These are phyloP conservation scores for Gopherus flavomarginatus DNA, from an alignment of 2,113 vertebrate species.

Conservation along the genomic window DNA sequence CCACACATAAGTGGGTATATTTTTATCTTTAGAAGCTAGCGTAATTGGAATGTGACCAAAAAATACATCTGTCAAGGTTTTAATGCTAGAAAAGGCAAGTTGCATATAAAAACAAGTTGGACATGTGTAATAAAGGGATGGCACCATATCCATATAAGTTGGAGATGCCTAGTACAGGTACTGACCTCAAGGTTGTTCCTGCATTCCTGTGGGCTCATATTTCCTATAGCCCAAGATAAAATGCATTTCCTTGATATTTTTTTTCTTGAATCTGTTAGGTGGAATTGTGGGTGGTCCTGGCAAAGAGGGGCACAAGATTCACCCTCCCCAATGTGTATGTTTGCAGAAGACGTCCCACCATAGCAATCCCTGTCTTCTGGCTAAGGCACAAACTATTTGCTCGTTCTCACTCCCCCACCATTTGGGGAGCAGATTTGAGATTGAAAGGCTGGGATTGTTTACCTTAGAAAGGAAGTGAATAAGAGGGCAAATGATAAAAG, in stretches of 20 bases:
- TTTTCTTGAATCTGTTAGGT: not conserved
- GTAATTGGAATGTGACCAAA: not conserved
- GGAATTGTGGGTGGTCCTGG: not conserved
- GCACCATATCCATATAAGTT: not conserved
- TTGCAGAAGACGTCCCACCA: not conserved
- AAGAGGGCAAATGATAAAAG: not conserved
- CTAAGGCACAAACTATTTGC: not conserved
- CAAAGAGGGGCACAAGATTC: not conserved
- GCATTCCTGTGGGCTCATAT: not conserved
- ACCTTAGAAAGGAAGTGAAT: not conserved
- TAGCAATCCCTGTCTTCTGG: not conserved
- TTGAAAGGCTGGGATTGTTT: not conserved
- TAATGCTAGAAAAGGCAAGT: not conserved
- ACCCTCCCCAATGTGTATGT: not conserved
- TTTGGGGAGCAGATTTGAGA: not conserved
- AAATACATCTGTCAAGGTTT: not conserved
- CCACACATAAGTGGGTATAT: not conserved
- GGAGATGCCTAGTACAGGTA: not conserved
- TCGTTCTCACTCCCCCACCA: not conserved
- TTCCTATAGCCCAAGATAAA: not conserved
- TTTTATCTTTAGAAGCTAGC: not conserved
- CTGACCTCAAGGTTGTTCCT: not conserved
- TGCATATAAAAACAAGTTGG: not conserved
- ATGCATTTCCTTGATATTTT: not conserved
- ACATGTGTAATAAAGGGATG: not conserved